Base-by-base conservation (phyloP, 1,140 invertebrate genomes). In the Mycetomoellerius zeteki region DNA sequence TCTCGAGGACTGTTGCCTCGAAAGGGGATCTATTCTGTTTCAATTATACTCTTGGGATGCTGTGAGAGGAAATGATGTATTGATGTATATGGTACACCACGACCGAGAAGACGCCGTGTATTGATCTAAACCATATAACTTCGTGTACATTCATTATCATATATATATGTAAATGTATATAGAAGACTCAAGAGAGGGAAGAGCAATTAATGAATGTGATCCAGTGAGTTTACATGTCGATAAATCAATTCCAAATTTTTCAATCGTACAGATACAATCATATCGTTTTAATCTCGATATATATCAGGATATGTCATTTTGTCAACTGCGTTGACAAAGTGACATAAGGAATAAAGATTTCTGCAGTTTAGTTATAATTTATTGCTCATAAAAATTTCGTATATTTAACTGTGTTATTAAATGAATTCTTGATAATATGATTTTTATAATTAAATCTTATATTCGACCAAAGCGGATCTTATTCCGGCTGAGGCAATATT, bases 21-120 rank as follows among this genome's bases (percentile, higher is more conserved):
- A 84, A 84, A 33, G 33, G 33, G 24, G 21, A 56, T 73, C 43
- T 27, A 73, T 60, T 60, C 54, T 50, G 37, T 84, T 84, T 84
- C 54, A 84, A 84, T 84, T 75, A 60, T 62, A 73, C 69, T 33
- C 69, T 1, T 60, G 67, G 67, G 56, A 33, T 73, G 27, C 80
- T 62, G 37, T 37, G 43, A 84, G 69, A 75, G 69, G 67, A 72
- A 73, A 56, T 30, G 80, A 82, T 21, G n/a, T 67, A 69, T 80
- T 37, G 77, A 71, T 84, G 69, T 73, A 27, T 60, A 54, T 37
- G 69, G 62, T 50, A 58, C 14, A 84, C 54, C 69, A 43, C 65
- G 54, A 47, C 47, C 30, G 50, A 56, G 54, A 73, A 84, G 80
- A 84, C 37, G 37, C 19, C 52, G 19, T 84, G 24, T 84, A 84